Percentiles rank a stretch among this genome's conserved stretches.
Evolutionary conservation across 2,113 vertebrate genomes (phyloP).

Genomic region (Plestiodon gilberti): DNA sequence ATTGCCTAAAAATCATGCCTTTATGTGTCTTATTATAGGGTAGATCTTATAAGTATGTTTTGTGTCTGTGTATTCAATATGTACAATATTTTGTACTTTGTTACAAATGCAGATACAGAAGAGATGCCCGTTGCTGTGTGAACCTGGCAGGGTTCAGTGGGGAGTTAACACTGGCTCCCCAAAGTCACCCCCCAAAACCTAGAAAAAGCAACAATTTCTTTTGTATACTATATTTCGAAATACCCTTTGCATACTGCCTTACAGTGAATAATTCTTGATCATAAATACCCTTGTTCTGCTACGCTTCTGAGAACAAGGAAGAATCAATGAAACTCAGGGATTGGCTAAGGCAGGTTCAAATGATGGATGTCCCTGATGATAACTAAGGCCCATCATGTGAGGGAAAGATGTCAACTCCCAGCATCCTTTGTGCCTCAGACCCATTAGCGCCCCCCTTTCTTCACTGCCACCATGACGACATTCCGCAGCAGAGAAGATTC

Average conservation of each 20-base stretch:
- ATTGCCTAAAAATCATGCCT: no score
- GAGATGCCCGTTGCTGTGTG: no score
- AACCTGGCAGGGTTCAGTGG: not conserved
- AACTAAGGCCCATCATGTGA: not conserved
- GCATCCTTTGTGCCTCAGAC: not conserved
- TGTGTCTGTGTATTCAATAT: no score
- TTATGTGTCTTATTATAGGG: no score
- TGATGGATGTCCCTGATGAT: not conserved
- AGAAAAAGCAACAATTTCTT: not conserved
- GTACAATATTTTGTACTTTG: no score
- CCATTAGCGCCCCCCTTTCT: not conserved
- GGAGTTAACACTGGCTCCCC: not conserved
- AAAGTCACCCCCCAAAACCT: not conserved
- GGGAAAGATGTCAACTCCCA: not conserved
- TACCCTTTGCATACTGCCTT: no score
- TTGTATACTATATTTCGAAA: no score
- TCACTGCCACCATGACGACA: not conserved
- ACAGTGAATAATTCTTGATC: not conserved
- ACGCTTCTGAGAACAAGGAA: no score
- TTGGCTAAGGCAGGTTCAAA: not conserved
- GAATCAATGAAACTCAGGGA: no score
- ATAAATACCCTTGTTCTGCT: not conserved
- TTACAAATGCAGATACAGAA: no score
- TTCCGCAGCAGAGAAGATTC: not conserved
- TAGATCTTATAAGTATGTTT: no score